Percentiles rank a stretch among this genome's conserved stretches.
Conservation (phyloP, 2,888 invertebrate genomes). For the Tholera decimalis region DNA sequence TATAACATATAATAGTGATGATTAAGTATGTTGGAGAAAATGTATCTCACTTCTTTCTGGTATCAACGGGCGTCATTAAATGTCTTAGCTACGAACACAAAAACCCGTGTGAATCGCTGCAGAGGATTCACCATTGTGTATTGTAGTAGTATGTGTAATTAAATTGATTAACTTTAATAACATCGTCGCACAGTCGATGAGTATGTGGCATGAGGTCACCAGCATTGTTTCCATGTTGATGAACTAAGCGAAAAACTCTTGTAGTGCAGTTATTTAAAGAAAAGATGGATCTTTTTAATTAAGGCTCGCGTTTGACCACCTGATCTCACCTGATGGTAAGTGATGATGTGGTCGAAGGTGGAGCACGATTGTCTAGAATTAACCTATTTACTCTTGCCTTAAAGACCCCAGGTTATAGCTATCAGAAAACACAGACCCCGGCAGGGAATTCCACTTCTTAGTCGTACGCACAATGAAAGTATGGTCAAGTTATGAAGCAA, state of each 20-base stretch:
- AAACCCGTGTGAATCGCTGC: constrained; percentile 56
- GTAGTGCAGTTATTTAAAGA: constrained; percentile 11
- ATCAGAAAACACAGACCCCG: too few species aligned
- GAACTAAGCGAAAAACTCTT: constrained; percentile 22
- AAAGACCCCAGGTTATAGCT: too few species aligned
- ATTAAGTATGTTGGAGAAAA: neutral
- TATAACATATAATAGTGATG: neutral
- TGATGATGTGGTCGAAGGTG: too few species aligned
- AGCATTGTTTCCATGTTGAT: constrained; percentile 22
- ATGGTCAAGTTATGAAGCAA: neutral
- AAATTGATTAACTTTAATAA: constrained; percentile 58
- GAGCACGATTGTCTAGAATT: too few species aligned
- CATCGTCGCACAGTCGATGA: constrained; percentile 42
- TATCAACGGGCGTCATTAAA: constrained; percentile 35
- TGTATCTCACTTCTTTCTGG: neutral
- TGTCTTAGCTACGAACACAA: constrained; percentile 25
- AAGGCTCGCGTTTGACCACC: too few species aligned
- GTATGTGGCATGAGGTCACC: constrained; percentile 54
- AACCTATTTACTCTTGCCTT: too few species aligned
- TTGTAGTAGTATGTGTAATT: constrained; percentile 50
- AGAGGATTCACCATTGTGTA: constrained; percentile 49
- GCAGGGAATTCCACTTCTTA: too few species aligned
- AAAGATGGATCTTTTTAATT: too few species aligned
- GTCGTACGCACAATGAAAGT: too few species aligned
- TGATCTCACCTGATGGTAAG: too few species aligned